Conservation (phyloP, 2,113 vertebrate genomes). For the Bos javanicus region DNA sequence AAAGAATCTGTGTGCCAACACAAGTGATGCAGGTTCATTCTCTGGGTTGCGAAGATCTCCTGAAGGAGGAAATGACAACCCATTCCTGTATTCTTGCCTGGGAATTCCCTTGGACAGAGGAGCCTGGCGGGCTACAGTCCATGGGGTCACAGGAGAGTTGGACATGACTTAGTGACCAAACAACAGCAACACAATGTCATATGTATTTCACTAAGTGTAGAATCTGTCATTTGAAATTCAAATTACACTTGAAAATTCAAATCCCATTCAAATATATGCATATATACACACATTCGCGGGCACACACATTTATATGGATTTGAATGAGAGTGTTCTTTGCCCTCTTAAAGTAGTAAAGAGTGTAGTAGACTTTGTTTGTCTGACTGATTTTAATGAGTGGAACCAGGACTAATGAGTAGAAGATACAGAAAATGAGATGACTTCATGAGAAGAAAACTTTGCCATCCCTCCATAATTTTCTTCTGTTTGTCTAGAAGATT, state of each 20-base stretch:
- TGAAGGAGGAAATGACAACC: background rate
- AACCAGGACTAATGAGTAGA: background rate
- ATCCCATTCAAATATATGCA: background rate
- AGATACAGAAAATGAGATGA: background rate
- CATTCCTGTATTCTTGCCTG: background rate
- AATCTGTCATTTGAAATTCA: background rate
- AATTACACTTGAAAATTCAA: background rate
- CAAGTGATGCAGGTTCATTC: background rate
- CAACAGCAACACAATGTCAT: background rate
- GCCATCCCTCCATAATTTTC: background rate
- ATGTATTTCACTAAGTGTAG: background rate
- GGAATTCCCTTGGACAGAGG: background rate
- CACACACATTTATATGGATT: background rate
- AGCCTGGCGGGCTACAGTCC: background rate
- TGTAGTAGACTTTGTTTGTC: background rate
- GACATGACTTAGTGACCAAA: background rate
- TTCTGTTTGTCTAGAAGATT: background rate
- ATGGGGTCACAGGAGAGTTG: background rate
- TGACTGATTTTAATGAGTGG: background rate
- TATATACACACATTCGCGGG: accelerated
- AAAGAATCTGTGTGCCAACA: background rate
- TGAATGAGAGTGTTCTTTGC: background rate
- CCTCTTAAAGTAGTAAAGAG: background rate
- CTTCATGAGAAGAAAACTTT: background rate
- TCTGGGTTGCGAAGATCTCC: background rate